A percentile compares a stretch with the other conserved stretches of the same genome.
Evolutionary conservation across 1,140 invertebrate genomes (phyloP).

Genomic region (Choristoneura fumiferana): DNA sequence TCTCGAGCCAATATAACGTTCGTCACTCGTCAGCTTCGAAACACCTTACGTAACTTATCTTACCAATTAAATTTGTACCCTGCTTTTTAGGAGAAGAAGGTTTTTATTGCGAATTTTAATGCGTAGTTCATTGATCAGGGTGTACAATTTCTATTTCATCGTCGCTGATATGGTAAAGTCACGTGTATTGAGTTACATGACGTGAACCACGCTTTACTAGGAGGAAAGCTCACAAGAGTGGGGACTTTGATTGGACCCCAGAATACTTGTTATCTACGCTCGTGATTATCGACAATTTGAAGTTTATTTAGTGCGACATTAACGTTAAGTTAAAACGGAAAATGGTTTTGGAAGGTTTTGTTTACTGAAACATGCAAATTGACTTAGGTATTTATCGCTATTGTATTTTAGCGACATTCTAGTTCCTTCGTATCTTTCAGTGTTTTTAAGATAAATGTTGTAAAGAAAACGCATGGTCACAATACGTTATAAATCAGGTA

Average conservation of each 20-base stretch:
- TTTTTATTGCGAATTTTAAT: neutral
- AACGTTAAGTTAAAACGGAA: no score
- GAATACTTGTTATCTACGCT: neutral
- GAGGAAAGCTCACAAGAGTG: constrained; percentile 33
- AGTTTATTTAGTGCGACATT: no score
- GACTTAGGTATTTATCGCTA: no score
- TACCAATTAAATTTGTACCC: neutral
- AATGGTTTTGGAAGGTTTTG: no score
- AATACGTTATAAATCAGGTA: no score
- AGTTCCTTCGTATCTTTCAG: no score
- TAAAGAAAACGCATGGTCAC: no score
- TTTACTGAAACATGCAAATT: no score
- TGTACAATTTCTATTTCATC: constrained; percentile 29
- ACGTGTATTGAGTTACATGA: constrained; percentile 47
- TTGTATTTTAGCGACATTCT: no score
- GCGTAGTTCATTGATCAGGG: neutral
- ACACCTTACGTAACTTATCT: constrained; percentile 11
- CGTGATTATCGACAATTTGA: no score
- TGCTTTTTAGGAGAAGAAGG: neutral
- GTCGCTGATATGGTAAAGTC: constrained; percentile 37
- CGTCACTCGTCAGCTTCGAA: constrained; percentile 34
- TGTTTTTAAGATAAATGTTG: no score
- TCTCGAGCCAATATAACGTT: constrained; percentile 59
- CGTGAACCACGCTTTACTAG: constrained; percentile 44
- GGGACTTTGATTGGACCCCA: neutral